Percentiles rank a stretch among this genome's conserved stretches.
Evolutionary conservation across 2,113 vertebrate genomes (phyloP).

Genomic region (Eleginops maclovinus): DNA sequence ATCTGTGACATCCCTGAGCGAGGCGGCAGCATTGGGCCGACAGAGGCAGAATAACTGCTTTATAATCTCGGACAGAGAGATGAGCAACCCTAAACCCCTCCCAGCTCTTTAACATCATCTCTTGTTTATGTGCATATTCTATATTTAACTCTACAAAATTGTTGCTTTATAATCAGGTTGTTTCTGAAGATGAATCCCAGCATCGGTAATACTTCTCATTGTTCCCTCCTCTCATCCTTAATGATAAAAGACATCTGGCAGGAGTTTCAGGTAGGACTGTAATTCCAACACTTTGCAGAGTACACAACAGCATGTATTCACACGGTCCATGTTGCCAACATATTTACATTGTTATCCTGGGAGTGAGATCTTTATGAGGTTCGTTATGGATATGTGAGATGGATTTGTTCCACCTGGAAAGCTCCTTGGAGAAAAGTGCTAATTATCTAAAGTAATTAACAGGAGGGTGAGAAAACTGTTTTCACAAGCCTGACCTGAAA

Average conservation of each 20-base stretch:
- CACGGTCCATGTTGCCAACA: neutral
- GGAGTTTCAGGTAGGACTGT: neutral
- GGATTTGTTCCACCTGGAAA: conserved; percentile 7
- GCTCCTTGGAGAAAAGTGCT: neutral
- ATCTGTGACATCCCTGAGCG: conserved; percentile 54
- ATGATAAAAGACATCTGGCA: conserved; percentile 9
- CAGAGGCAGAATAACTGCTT: conserved; percentile 32
- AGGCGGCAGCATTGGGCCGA: conserved; percentile 8
- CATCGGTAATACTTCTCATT: neutral
- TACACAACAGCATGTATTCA: conserved; percentile 13
- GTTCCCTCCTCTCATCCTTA: neutral
- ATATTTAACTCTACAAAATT: neutral
- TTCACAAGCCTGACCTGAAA: neutral
- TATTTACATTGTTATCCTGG: conserved; percentile 1
- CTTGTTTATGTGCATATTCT: neutral
- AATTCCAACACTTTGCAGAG: conserved; percentile 13
- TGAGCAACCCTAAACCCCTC: conserved; percentile 12
- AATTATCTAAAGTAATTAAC: conserved; percentile 1
- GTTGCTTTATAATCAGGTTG: conserved; percentile 7
- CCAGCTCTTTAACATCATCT: conserved; percentile 1
- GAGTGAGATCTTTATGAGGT: conserved; percentile 3
- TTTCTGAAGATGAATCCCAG: neutral
- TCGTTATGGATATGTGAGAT: conserved; percentile 12
- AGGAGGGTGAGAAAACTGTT: conserved; percentile 1
- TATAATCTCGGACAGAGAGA: conserved; percentile 17